phyloP scores from a whole-genome alignment of 2,888 invertebrate species.

The Pegoplata infirma region DNA sequence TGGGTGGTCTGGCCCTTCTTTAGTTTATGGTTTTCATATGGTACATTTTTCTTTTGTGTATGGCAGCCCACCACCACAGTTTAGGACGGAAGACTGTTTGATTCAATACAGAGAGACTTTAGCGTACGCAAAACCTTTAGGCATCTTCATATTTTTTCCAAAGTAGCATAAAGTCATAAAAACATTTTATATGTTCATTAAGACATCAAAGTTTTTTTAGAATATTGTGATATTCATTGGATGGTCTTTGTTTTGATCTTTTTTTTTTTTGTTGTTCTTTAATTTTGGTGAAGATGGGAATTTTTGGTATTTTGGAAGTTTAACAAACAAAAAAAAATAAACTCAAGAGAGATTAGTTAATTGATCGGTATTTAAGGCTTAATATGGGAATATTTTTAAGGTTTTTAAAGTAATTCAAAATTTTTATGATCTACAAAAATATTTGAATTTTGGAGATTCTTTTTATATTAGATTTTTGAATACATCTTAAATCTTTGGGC shows the following conservation, averaged over 20 bases:
- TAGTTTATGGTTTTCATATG: constrained; percentile 32
- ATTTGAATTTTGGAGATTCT: no score
- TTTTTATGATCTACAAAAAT: neutral
- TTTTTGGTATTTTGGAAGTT: constrained; percentile 10
- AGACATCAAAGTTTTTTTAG: constrained; percentile 62
- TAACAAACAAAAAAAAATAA: neutral
- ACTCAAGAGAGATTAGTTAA: constrained; percentile 55
- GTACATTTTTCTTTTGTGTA: constrained; percentile 60
- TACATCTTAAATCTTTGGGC: no score
- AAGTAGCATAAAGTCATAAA: constrained; percentile 62
- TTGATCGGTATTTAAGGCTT: constrained; percentile 58
- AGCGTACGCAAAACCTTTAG: constrained; percentile 56
- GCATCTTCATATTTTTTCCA: constrained; percentile 36
- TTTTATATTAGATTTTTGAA: neutral
- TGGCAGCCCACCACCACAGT: constrained; percentile 54
- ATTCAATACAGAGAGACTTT: constrained; percentile 48
- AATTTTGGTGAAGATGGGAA: constrained; percentile 10
- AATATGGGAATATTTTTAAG: constrained; percentile 47
- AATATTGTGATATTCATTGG: constrained; percentile 21
- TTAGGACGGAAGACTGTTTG: constrained; percentile 1
- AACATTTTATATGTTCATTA: constrained; percentile 62
- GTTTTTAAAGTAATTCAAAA: neutral
- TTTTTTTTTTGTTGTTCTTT: constrained; percentile 1
- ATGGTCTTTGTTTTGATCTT: neutral
- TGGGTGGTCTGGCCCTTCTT: constrained; percentile 61